Evolutionary conservation across 2,797 vertebrate species (phyloP), one percentile per base, ranked within the genome.

Genomic region (Bradypodion pumilum): DNA sequence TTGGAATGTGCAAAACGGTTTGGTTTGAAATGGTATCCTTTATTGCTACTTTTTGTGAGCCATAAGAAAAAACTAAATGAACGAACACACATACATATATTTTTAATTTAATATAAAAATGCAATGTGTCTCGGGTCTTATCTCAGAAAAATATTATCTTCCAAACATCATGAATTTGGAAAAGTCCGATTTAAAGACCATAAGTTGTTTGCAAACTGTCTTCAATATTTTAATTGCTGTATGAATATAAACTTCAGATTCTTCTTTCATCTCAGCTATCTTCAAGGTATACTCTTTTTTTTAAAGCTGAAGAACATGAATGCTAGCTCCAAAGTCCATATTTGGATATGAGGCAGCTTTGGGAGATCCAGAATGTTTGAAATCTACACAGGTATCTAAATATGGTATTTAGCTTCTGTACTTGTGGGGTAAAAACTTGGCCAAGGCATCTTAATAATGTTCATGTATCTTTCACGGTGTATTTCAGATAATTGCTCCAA

Each of bases 361-460:
- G 49, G 35, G 66, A 27, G 21, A 56, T 68, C 78, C 46, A 60
- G 49, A 42, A 15, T 27, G 69, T 81, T 72, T 72, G 19, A 60
- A 81, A 60, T 72, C 68, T 42, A n/a, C 8, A 16, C 52, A 81
- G 79, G 68, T 72, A 72, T 29, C 66, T 81, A 81, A 81, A 81
- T 72, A 72, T 72, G 52, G 68, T 59, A 32, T 70, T 81, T 72
- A 59, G 49, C 79, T 46, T 60, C 79, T 66, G 27, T 16, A 42
- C 44, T 12, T 32, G 29, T 52, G 52, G 27, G 49, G 35, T 32
- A 16, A 2, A 16, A 81, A 12, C 52, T 72, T 81, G 79, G 27
- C 27, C 49, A 59, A 69, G 44, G 66, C 46, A 40, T 37, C 49
- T 80, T 81, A 81, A 70, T 81, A 81, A 81, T 59, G 25, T 70